phyloP scores from a whole-genome alignment of 2,113 vertebrate genomes.

The Melanotaenia duboulayi region DNA sequence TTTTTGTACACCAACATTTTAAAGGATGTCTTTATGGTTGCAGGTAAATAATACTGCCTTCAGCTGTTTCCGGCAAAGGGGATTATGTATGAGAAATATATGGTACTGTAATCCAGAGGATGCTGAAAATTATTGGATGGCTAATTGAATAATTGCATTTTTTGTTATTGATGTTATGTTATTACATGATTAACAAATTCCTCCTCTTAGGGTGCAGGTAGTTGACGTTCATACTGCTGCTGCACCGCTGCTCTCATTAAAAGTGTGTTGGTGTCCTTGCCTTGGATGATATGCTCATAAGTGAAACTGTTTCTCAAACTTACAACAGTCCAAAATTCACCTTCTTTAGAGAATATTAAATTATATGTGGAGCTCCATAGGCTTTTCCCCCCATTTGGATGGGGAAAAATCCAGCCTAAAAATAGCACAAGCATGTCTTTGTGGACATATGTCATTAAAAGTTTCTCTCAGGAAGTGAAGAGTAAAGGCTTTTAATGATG shows the following conservation, averaged over 20 bases:
- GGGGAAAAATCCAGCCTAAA: conserved; percentile 13
- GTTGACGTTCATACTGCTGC: conserved; percentile 11
- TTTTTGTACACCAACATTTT: conserved; percentile 16
- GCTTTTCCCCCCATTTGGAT: conserved; percentile 10
- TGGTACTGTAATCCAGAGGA: not conserved
- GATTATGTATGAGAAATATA: conserved; percentile 18
- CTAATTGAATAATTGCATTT: not conserved
- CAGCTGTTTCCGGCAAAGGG: conserved; percentile 11
- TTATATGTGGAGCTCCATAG: not conserved
- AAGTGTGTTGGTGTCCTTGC: conserved; percentile 29
- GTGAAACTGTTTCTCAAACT: conserved; percentile 34
- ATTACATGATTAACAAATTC: conserved; percentile 37
- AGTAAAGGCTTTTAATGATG: conserved; percentile 34
- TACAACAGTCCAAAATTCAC: conserved; percentile 18
- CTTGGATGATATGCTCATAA: conserved; percentile 20
- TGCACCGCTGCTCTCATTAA: conserved; percentile 4
- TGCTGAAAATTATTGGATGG: conserved; percentile 14
- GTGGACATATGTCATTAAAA: conserved; percentile 40
- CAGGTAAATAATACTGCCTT: conserved; percentile 5
- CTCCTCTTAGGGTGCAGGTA: conserved; percentile 24
- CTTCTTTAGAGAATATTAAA: conserved; percentile 12
- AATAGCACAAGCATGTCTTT: conserved; percentile 11
- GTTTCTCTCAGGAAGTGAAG: not conserved
- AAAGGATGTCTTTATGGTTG: conserved; percentile 20
- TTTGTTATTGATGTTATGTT: not conserved